These are phyloP conservation scores for Marronus borbonicus DNA, from an alignment of 2,888 invertebrate species.

Conservation along the genomic window DNA sequence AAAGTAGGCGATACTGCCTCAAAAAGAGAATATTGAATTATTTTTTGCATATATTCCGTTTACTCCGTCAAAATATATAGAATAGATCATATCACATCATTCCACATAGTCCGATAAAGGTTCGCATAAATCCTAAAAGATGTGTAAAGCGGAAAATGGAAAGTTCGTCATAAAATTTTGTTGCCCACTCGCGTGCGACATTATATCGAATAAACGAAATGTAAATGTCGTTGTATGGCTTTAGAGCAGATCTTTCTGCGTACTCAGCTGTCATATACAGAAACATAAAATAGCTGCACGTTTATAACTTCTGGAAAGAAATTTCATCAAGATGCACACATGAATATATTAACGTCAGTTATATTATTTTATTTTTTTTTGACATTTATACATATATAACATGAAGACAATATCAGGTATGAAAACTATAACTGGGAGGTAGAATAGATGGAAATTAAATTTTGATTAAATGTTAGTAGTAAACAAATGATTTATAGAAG, in stretches of 20 bases:
- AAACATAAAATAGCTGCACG: constrained; percentile 20
- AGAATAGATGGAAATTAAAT: too few relatives aligned
- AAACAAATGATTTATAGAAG: too few relatives aligned
- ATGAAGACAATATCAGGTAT: too few relatives aligned
- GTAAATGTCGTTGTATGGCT: constrained; percentile 42
- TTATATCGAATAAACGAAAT: constrained; percentile 47
- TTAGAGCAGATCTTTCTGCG: constrained; percentile 24
- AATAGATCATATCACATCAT: constrained; percentile 16
- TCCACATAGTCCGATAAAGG: constrained; percentile 15
- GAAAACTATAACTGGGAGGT: too few relatives aligned
- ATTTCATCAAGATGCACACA: neutral
- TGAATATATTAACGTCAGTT: neutral
- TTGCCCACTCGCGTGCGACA: constrained; percentile 41
- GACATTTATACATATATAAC: too few relatives aligned
- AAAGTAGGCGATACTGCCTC: too few relatives aligned
- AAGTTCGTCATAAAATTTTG: constrained; percentile 44
- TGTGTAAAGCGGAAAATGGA: constrained; percentile 46
- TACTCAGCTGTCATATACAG: constrained; percentile 40
- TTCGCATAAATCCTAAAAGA: constrained; percentile 40
- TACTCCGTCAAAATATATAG: neutral
- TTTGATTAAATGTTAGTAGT: too few relatives aligned
- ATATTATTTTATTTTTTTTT: too few relatives aligned
- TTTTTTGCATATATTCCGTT: neutral
- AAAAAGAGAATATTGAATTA: too few relatives aligned
- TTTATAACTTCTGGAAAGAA: constrained; percentile 4